Conservation (phyloP, 2,888 invertebrate species). For the Hemicrepidius hirtus region DNA sequence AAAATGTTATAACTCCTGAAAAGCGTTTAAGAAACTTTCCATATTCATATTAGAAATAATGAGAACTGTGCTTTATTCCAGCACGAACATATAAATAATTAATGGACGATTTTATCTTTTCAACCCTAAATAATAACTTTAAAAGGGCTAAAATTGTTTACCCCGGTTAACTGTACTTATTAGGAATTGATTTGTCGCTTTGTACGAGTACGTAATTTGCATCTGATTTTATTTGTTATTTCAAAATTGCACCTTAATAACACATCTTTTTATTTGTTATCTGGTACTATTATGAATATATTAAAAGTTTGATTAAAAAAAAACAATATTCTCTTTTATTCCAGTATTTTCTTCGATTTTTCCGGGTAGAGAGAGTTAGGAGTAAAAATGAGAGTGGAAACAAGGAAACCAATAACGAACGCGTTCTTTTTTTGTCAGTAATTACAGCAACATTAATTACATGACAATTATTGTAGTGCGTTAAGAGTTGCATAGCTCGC, state of each 20-base stretch:
- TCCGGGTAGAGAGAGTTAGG: no score
- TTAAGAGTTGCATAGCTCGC: no score
- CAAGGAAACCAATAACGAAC: no score
- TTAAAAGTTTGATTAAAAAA: no score
- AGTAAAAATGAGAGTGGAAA: no score
- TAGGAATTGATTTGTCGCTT: constrained; percentile 8
- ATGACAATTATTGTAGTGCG: no score
- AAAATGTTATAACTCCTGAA: not conserved
- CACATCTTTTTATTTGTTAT: no score
- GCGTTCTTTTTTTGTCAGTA: no score
- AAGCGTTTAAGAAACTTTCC: constrained; percentile 6
- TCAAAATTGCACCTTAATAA: constrained; percentile 5
- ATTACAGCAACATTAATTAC: no score
- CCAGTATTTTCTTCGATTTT: no score
- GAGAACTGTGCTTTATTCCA: constrained; percentile 20
- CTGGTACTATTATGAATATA: no score
- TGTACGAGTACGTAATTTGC: constrained; percentile 3
- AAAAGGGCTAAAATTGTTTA: not conserved
- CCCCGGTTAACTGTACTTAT: not conserved
- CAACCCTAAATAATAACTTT: not conserved
- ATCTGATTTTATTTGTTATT: constrained; percentile 23
- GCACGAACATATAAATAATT: constrained; percentile 16
- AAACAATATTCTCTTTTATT: no score
- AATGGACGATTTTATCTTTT: not conserved
- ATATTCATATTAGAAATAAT: constrained; percentile 15